phyloP scores from a whole-genome alignment of 2,888 invertebrate genomes.

The Cenopis cana region DNA sequence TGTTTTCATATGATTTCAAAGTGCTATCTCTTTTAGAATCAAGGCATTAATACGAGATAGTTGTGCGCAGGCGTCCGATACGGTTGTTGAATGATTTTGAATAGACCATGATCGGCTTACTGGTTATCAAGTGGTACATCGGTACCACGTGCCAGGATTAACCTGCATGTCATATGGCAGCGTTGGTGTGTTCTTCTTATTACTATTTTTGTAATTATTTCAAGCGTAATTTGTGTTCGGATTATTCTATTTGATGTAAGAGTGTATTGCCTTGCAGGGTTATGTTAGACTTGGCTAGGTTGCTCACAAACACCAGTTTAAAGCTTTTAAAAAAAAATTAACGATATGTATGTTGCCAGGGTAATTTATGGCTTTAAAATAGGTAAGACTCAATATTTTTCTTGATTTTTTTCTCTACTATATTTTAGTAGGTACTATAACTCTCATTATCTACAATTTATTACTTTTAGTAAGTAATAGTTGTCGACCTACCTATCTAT shows the following conservation, averaged over 20 bases:
- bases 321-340: neutral
- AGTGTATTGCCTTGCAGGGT: neutral
- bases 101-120: constrained; percentile 70
- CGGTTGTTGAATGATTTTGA: constrained; percentile 42
- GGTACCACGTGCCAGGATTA: constrained; percentile 72
- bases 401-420: too few species aligned
- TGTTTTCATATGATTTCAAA: constrained; percentile 27
- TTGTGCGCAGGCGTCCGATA: constrained; percentile 18
- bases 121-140: constrained; percentile 60
- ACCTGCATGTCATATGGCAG: constrained; percentile 46
- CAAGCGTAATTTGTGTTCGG: neutral
- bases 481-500: too few species aligned
- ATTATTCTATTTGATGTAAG: neutral
- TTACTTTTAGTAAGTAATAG: too few species aligned
- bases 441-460: too few species aligned
- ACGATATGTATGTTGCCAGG: too few species aligned
- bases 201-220: neutral
- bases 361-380: too few species aligned
- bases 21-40: constrained; percentile 26
- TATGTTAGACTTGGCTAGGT: neutral
- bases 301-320: neutral
- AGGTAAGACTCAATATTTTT: too few species aligned
- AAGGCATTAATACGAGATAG: constrained; percentile 30
- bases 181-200: constrained; percentile 60
- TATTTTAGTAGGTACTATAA: too few species aligned